Percentiles rank a stretch among this genome's conserved stretches.
These are phyloP conservation scores for Australoheros facetus DNA, from an alignment of 2,797 vertebrate species.

Conservation along the genomic window DNA sequence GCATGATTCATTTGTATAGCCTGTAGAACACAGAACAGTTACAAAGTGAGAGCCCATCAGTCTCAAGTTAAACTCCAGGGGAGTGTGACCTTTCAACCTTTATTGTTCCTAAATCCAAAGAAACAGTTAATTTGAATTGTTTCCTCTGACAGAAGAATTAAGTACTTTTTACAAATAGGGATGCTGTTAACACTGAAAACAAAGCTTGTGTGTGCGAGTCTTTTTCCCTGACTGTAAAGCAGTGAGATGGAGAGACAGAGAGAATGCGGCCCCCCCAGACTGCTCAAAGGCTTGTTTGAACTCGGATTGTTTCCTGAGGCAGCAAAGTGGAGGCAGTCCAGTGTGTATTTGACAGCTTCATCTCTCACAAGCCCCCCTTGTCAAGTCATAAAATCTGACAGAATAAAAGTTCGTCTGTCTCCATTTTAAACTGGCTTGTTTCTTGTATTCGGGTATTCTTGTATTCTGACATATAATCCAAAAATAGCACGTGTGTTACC, in stretches of 20 bases:
- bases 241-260: constrained; percentile 42
- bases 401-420: constrained; percentile 50
- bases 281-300: constrained; percentile 75
- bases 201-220: constrained; percentile 27
- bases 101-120: constrained; percentile 29
- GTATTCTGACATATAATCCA: constrained; percentile 48
- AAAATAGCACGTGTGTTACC: constrained; percentile 56
- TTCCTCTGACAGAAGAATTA: constrained; percentile 44
- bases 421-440: constrained; percentile 41
- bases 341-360: constrained; percentile 72
- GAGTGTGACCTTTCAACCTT: constrained; percentile 43
- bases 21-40: constrained; percentile 44
- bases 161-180: constrained; percentile 45
- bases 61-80: constrained; percentile 56
- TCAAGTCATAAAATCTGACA: constrained; percentile 51
- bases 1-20: constrained; percentile 51
- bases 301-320: constrained; percentile 73
- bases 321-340: constrained; percentile 67
- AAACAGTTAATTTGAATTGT: constrained; percentile 33
- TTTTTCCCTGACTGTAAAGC: constrained; percentile 31
- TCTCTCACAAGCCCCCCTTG: constrained; percentile 32
- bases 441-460: background rate
- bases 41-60: constrained; percentile 59
- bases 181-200: constrained; percentile 42
- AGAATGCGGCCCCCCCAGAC: constrained; percentile 53